Percentiles rank a stretch among this genome's conserved stretches.
These are phyloP conservation scores for Drosophila phalerata DNA, from an alignment of 2,888 invertebrate genomes.

Conservation along the genomic window DNA sequence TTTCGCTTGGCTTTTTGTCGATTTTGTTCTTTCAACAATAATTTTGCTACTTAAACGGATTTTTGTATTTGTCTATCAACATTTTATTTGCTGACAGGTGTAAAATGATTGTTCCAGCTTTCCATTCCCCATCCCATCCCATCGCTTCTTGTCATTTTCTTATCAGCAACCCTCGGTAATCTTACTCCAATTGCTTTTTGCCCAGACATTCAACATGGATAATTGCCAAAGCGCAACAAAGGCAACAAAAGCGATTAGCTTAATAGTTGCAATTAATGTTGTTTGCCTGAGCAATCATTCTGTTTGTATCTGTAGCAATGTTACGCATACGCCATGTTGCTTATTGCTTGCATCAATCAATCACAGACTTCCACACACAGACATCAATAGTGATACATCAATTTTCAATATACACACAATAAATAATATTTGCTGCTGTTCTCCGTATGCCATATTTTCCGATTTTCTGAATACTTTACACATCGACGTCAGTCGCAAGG, in stretches of 20 bases:
- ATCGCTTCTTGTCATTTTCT: neutral
- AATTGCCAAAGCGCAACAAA: conserved; percentile 57
- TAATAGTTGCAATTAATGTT: conserved; percentile 73
- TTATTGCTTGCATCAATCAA: conserved; percentile 68
- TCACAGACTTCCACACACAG: conserved; percentile 30
- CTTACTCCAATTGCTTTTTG: conserved; percentile 21
- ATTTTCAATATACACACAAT: conserved; percentile 58
- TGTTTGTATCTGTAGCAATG: conserved; percentile 34
- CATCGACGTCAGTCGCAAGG: conserved; percentile 28
- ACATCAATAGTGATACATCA: conserved; percentile 32
- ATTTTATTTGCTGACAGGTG: conserved; percentile 79
- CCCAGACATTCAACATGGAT: conserved; percentile 46
- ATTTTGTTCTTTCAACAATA: conserved; percentile 67
- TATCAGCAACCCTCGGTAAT: conserved; percentile 12
- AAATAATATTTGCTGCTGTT: conserved; percentile 68
- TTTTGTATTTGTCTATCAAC: conserved; percentile 76
- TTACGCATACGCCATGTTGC: conserved; percentile 59
- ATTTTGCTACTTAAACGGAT: conserved; percentile 78
- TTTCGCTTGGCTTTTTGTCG: conserved; percentile 32
- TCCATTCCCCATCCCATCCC: neutral
- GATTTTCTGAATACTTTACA: conserved; percentile 65
- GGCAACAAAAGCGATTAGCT: conserved; percentile 71
- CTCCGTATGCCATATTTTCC: conserved; percentile 61
- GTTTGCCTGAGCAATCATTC: conserved; percentile 42
- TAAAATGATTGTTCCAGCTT: conserved; percentile 65